Percentiles rank a stretch among this genome's conserved stretches.
Evolutionary conservation across 2,797 vertebrate genomes (phyloP).

Genomic region (Emydoidea blandingii): DNA sequence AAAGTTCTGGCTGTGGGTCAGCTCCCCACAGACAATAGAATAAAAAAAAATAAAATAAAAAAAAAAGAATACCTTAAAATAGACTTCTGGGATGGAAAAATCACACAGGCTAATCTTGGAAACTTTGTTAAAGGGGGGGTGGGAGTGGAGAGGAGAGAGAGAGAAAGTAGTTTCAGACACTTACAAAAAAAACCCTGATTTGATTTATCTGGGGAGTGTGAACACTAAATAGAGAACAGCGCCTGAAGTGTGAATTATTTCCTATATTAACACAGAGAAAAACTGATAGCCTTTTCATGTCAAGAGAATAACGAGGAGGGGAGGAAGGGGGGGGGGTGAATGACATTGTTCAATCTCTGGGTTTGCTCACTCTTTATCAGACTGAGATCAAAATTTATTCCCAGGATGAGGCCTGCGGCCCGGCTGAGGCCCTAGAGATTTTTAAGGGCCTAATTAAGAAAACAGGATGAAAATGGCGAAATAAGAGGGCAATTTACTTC

Average conservation of each 20-base stretch:
- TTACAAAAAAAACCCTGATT: constrained; percentile 32
- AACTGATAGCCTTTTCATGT: constrained; percentile 88
- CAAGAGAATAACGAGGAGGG: constrained; percentile 73
- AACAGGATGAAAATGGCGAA: constrained; percentile 85
- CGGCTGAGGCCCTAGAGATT: constrained; percentile 76
- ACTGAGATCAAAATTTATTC: constrained; percentile 80
- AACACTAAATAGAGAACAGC: constrained; percentile 88
- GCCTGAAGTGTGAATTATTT: constrained; percentile 89
- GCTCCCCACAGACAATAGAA: fast-evolving
- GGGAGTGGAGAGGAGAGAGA: not conserved
- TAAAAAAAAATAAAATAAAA: not conserved
- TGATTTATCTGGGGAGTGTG: constrained; percentile 85
- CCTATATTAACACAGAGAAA: constrained; percentile 86
- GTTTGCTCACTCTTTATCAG: constrained; percentile 80
- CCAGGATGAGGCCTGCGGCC: constrained; percentile 79
- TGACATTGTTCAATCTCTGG: constrained; percentile 80
- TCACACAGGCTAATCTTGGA: constrained; percentile 43
- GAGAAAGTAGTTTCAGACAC: constrained; percentile 50
- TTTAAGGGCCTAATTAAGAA: constrained; percentile 84
- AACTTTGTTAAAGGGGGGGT: constrained; percentile 53
- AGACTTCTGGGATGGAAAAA: constrained; percentile 47
- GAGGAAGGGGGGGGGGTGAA: constrained; percentile 42
- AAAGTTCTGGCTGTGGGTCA: fast-evolving
- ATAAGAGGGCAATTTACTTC: constrained; percentile 87
- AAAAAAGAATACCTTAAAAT: constrained; percentile 38